These are phyloP conservation scores for Thalassoma bifasciatum DNA, from an alignment of 2,113 vertebrate genomes.

Conservation along the genomic window DNA sequence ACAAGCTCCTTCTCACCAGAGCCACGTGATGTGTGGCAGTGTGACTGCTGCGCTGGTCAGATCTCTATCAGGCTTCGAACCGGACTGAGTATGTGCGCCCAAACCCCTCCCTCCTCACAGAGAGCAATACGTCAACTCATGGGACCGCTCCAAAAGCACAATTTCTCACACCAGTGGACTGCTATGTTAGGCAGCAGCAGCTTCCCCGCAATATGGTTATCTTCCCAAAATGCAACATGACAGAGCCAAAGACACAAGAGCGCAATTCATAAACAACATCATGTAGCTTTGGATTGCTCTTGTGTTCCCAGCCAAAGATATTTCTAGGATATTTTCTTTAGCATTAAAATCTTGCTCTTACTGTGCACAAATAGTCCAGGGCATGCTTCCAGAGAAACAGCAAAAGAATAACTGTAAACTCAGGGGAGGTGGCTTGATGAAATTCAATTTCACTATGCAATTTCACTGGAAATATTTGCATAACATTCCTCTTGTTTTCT, in stretches of 20 bases:
- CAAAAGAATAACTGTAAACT: too few species aligned
- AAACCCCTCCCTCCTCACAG: slow-evolving; percentile 53
- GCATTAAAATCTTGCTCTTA: slow-evolving; percentile 15
- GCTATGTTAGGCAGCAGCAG: slow-evolving; percentile 56
- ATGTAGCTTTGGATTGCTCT: slow-evolving; percentile 27
- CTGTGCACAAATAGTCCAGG: slow-evolving; percentile 34
- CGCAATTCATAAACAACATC: slow-evolving; percentile 28
- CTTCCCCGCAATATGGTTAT: slow-evolving; percentile 51
- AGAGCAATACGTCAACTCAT: slow-evolving; percentile 67
- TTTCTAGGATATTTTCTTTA: slow-evolving; percentile 47
- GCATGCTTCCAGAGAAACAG: slow-evolving; percentile 6
- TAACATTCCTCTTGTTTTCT: slow-evolving; percentile 29
- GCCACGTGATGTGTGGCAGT: slow-evolving; percentile 63
- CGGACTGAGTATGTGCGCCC: slow-evolving; percentile 61
- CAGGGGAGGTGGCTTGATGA: too few species aligned
- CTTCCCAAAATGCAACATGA: slow-evolving; percentile 30
- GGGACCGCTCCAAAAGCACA: slow-evolving; percentile 70
- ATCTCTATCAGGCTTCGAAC: slow-evolving; percentile 52
- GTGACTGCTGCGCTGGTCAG: slow-evolving; percentile 62
- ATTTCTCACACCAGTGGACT: slow-evolving; percentile 72
- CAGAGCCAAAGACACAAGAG: slow-evolving; percentile 39
- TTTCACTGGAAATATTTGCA: slow-evolving; percentile 42
- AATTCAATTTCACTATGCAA: too few species aligned
- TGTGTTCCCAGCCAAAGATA: slow-evolving; percentile 43
- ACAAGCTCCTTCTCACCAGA: slow-evolving; percentile 60